Conservation (phyloP, 2,888 invertebrate species). For the Drosophila macrothrix region DNA sequence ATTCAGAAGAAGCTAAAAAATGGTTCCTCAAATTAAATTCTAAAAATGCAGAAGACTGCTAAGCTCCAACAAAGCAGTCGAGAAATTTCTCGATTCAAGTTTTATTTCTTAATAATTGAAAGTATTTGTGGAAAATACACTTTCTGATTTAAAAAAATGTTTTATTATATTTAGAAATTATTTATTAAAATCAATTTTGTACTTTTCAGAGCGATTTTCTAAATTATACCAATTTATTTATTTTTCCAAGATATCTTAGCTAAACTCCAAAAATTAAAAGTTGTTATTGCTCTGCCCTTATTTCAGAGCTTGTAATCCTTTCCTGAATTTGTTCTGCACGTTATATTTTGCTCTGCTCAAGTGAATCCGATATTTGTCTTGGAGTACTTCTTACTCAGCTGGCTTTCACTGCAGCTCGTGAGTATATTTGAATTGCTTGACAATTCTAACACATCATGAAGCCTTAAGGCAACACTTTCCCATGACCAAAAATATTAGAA, state of each 20-base stretch:
- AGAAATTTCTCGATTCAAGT: too few relatives aligned
- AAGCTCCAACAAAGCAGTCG: too few relatives aligned
- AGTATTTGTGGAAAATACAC: neutral
- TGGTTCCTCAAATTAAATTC: neutral
- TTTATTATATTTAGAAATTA: too few relatives aligned
- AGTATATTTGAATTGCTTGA: slow-evolving; percentile 42
- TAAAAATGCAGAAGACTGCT: too few relatives aligned
- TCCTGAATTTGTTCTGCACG: neutral
- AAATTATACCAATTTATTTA: too few relatives aligned
- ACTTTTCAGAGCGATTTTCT: too few relatives aligned
- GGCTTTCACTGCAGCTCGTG: slow-evolving; percentile 48
- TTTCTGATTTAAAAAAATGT: neutral
- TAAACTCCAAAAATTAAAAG: fast-evolving
- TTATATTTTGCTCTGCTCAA: neutral
- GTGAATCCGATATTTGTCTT: neutral
- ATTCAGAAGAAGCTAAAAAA: neutral
- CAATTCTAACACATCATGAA: slow-evolving; percentile 54
- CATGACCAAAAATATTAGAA: slow-evolving; percentile 74
- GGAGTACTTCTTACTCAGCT: neutral
- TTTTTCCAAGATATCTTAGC: neutral
- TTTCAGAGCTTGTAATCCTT: neutral
- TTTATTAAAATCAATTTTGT: too few relatives aligned
- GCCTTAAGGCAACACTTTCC: slow-evolving; percentile 64
- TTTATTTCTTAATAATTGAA: neutral
- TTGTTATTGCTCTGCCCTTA: neutral